These are phyloP conservation scores for Dendronephthya gigantea DNA, from an alignment of 64 coral and sea anemone species.

Conservation along the genomic window DNA sequence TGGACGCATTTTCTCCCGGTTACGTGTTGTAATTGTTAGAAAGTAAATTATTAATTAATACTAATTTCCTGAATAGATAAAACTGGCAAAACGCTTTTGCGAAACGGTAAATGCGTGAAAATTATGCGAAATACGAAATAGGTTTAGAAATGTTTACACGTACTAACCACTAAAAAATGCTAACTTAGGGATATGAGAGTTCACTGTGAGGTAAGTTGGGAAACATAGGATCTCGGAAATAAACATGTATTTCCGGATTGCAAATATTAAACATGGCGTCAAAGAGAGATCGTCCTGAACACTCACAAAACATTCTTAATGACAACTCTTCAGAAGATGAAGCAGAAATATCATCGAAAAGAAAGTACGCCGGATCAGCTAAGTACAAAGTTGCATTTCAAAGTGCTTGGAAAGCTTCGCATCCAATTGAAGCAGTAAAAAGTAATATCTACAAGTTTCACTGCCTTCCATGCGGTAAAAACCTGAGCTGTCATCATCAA, in stretches of 20 bases:
- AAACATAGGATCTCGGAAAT: too few relatives aligned
- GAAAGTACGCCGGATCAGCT: constrained; percentile 6
- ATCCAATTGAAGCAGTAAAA: constrained; percentile 4
- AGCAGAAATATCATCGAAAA: constrained; percentile 20
- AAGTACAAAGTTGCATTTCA: constrained; percentile 3
- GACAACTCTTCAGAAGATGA: constrained; percentile 11
- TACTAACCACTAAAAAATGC: neutral
- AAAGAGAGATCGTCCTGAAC: constrained; percentile 12
- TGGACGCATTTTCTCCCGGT: too few relatives aligned
- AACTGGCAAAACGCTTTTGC: neutral
- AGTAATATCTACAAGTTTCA: constrained; percentile 16
- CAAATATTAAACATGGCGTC: neutral
- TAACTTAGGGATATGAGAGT: neutral
- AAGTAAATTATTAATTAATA: too few relatives aligned
- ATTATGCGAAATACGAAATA: too few relatives aligned
- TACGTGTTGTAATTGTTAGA: too few relatives aligned
- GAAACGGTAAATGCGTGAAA: too few relatives aligned
- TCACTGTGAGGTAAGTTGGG: neutral
- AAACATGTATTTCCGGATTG: neutral
- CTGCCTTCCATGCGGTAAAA: neutral
- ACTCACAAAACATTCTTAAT: neutral
- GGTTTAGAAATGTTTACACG: too few relatives aligned
- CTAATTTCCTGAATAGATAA: neutral
- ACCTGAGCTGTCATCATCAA: constrained; percentile 20
- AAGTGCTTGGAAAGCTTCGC: constrained; percentile 10